Percentiles rank a stretch among this genome's conserved stretches.
These are phyloP conservation scores for Oncorhynchus clarkii DNA, from an alignment of 2,113 vertebrate species.

Conservation along the genomic window DNA sequence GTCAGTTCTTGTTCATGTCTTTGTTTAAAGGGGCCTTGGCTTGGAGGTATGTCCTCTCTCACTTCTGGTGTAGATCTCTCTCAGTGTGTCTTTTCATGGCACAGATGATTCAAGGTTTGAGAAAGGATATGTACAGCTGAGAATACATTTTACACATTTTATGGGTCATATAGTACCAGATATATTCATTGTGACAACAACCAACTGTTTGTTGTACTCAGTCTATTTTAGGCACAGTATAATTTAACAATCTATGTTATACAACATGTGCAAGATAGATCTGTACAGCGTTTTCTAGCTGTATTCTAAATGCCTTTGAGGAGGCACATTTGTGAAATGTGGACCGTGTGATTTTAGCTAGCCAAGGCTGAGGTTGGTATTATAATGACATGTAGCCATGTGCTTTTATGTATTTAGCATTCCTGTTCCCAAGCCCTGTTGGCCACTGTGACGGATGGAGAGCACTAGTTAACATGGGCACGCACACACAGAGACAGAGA, in stretches of 20 bases:
- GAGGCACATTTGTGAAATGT: conserved; percentile 49
- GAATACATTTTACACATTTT: too few relatives aligned
- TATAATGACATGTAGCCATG: conserved; percentile 2
- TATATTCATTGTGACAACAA: too few relatives aligned
- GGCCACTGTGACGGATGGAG: not conserved
- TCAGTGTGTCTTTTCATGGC: too few relatives aligned
- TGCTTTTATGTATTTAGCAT: conserved; percentile 10
- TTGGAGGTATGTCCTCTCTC: not conserved
- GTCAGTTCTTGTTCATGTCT: not conserved
- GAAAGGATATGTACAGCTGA: too few relatives aligned
- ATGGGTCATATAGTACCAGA: too few relatives aligned
- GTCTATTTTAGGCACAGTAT: too few relatives aligned
- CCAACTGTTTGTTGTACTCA: too few relatives aligned
- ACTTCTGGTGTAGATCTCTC: not conserved
- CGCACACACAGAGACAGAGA: too few relatives aligned
- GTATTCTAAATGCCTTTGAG: not conserved
- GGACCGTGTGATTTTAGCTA: not conserved
- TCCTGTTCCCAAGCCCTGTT: not conserved
- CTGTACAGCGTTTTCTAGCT: not conserved
- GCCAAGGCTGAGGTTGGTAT: not conserved
- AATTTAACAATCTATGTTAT: too few relatives aligned
- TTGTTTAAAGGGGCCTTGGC: not conserved
- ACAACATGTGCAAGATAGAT: not conserved
- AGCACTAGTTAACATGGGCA: not conserved
- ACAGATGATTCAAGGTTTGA: too few relatives aligned